A percentile compares a stretch with the other conserved stretches of the same genome.
Conservation (phyloP, 2,888 invertebrate species). For the Brachyptera risi region DNA sequence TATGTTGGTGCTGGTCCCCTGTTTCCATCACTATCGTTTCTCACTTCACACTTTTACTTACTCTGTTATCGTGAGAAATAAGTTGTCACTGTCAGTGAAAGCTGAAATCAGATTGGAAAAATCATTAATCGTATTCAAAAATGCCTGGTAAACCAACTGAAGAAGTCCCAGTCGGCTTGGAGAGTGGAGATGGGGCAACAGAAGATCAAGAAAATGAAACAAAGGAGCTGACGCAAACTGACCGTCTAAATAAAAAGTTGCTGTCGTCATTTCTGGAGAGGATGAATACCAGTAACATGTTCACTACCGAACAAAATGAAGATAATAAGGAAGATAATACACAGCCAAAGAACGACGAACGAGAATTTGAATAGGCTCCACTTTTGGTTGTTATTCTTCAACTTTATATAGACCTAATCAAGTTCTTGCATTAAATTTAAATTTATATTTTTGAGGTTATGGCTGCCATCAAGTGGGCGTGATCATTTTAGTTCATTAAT, state of each 20-base stretch:
- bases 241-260: slow-evolving; percentile 62
- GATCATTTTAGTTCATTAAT: too few species aligned
- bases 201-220: background rate
- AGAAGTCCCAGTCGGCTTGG: background rate
- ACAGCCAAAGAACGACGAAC: too few species aligned
- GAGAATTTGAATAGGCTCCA: too few species aligned
- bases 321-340: too few species aligned
- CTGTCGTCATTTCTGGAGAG: slow-evolving; percentile 58
- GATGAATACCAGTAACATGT: slow-evolving; percentile 45
- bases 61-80: background rate
- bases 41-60: too few species aligned
- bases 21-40: too few species aligned
- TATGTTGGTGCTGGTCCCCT: too few species aligned
- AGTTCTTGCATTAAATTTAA: too few species aligned
- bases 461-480: too few species aligned
- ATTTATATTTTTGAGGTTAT: too few species aligned
- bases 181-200: slow-evolving; percentile 2
- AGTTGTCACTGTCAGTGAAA: background rate
- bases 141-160: slow-evolving; percentile 21
- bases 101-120: background rate
- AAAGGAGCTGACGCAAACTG: slow-evolving; percentile 56
- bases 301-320: slow-evolving; percentile 8
- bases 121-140: background rate
- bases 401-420: too few species aligned
- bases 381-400: too few species aligned